Evolutionary conservation across 2,113 vertebrate species (phyloP).

Genomic region (Cisticola juncidis): DNA sequence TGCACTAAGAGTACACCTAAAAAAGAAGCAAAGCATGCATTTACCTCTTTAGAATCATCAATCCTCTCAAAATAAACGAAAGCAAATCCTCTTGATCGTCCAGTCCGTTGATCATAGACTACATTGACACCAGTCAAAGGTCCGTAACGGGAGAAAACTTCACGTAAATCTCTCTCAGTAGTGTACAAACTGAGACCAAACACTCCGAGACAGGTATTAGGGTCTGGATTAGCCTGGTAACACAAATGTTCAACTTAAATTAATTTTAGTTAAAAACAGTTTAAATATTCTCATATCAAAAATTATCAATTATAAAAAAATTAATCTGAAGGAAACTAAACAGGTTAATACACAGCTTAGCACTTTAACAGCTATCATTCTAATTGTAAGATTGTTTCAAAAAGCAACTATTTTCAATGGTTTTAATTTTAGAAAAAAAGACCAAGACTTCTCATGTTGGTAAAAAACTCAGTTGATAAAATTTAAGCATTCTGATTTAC

Average conservation of each 20-base stretch:
- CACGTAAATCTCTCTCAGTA: constrained; percentile 90
- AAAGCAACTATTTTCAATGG: not conserved
- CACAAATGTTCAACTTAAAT: not conserved
- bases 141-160: constrained; percentile 93
- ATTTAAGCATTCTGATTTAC: not conserved
- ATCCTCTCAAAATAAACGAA: constrained; percentile 94
- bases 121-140: constrained; percentile 91
- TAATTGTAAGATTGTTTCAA: not conserved
- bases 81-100: constrained; percentile 90
- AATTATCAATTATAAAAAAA: not conserved
- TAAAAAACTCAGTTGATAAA: not conserved
- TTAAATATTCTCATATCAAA: not conserved
- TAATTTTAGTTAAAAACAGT: not conserved
- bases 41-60: constrained; percentile 93
- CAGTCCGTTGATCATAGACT: constrained; percentile 92
- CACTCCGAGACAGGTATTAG: constrained; percentile 91
- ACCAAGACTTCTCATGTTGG: not conserved
- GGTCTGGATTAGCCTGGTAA: constrained; percentile 91
- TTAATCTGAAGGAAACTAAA: not conserved
- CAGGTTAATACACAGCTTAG: not conserved
- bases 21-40: not conserved
- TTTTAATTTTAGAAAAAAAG: not conserved
- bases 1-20: not conserved
- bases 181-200: constrained; percentile 95
- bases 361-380: not conserved